Conservation (phyloP, 2,797 vertebrate genomes). For the Scolopax rusticola region DNA sequence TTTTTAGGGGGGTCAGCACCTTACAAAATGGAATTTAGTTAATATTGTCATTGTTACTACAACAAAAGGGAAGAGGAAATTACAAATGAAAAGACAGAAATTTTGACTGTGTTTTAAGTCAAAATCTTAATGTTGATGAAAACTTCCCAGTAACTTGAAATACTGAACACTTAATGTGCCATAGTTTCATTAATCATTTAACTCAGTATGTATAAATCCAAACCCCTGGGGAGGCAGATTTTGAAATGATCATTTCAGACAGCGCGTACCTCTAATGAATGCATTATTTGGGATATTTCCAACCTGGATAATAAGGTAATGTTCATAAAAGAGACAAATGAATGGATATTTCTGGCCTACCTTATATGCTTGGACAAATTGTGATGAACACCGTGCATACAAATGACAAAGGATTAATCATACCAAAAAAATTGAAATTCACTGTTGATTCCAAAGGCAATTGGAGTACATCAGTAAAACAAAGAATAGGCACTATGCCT, state of each 20-base stretch:
- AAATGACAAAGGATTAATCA: slow-evolving; percentile 19
- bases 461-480: background rate
- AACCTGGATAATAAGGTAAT: slow-evolving; percentile 65
- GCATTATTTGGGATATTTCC: slow-evolving; percentile 65
- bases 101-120: slow-evolving; percentile 5
- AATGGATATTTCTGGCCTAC: slow-evolving; percentile 28
- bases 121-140: slow-evolving; percentile 34
- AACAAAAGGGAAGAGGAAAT: slow-evolving; percentile 21
- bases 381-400: background rate
- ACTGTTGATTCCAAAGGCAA: slow-evolving; percentile 24
- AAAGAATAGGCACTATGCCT: background rate
- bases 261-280: slow-evolving; percentile 54
- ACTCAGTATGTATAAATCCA: slow-evolving; percentile 52
- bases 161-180: background rate
- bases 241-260: slow-evolving; percentile 51
- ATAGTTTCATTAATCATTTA: slow-evolving; percentile 54
- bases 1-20: slow-evolving; percentile 5
- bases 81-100: slow-evolving; percentile 25
- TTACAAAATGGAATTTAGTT: slow-evolving; percentile 5
- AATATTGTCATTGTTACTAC: background rate
- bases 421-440: background rate
- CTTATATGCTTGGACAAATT: slow-evolving; percentile 23
- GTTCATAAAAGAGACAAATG: slow-evolving; percentile 56
- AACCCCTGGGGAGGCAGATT: slow-evolving; percentile 33
- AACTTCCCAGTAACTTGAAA: slow-evolving; percentile 14